phyloP scores from a whole-genome alignment of 1,140 invertebrate genomes.

The Hestina assimilis region DNA sequence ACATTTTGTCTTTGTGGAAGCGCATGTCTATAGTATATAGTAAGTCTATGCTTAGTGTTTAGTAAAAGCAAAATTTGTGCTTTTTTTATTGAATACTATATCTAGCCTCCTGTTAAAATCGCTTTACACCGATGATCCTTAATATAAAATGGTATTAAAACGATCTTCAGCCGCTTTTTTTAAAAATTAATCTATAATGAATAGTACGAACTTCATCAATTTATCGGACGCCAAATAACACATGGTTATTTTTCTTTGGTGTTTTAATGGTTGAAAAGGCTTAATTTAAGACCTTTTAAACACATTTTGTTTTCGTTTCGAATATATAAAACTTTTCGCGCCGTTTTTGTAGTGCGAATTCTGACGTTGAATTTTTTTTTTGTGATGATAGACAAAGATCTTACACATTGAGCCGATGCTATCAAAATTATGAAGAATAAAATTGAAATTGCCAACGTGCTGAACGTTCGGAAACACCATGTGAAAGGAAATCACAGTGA shows the following conservation, averaged over 20 bases:
- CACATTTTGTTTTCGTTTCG: no score
- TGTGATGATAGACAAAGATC: neutral
- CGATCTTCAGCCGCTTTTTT: conserved; percentile 4
- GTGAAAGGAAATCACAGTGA: conserved; percentile 34
- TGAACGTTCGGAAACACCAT: conserved; percentile 54
- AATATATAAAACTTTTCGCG: no score
- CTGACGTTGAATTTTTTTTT: neutral
- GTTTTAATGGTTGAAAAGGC: neutral
- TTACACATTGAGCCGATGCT: neutral
- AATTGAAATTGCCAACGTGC: conserved; percentile 36
- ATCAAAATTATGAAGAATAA: neutral
- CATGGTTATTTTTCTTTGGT: conserved; percentile 4
- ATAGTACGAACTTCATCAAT: neutral
- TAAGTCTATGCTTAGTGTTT: no score
- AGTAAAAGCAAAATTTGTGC: conserved; percentile 19
- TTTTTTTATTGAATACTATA: conserved; percentile 18
- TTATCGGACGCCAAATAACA: no score
- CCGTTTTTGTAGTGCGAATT: neutral
- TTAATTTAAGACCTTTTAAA: no score
- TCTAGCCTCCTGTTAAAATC: conserved; percentile 29
- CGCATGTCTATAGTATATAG: no score
- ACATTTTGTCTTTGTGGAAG: no score
- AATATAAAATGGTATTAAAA: conserved; percentile 32
- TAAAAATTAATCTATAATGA: neutral
- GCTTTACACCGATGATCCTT: conserved; percentile 32